Evolutionary conservation across 2,888 invertebrate species (phyloP).

Genomic region (Drymonia ruficornis): DNA sequence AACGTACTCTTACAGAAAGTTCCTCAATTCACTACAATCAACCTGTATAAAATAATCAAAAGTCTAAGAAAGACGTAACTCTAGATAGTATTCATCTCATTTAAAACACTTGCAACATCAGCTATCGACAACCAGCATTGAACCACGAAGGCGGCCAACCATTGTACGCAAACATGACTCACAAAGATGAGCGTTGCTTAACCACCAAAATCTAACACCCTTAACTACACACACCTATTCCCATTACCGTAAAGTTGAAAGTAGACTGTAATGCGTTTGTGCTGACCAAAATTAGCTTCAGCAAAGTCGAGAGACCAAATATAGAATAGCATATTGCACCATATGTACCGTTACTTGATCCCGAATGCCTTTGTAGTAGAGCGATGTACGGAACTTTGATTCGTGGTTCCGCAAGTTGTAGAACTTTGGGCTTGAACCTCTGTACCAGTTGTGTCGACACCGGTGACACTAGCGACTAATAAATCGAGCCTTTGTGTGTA

Average conservation of each 20-base stretch:
- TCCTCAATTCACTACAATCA: too few species aligned
- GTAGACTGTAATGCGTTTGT: conserved; percentile 6
- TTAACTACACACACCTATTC: background rate
- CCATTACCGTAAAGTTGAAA: background rate
- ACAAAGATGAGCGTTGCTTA: conserved; percentile 15
- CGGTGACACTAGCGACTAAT: background rate
- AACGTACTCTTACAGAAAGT: too few species aligned
- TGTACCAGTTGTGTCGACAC: background rate
- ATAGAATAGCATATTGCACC: conserved; percentile 44
- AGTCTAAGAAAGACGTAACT: background rate
- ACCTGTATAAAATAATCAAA: too few species aligned
- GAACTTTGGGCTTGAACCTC: background rate
- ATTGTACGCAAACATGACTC: conserved; percentile 29
- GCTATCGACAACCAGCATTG: conserved; percentile 16
- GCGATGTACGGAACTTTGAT: background rate
- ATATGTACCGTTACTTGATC: conserved; percentile 35
- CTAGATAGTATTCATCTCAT: background rate
- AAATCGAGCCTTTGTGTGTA: background rate
- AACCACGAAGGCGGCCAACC: conserved; percentile 15
- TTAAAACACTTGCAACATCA: conserved; percentile 5
- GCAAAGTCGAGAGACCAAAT: conserved; percentile 33
- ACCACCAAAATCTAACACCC: conserved; percentile 12
- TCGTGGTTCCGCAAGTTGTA: conserved; percentile 3
- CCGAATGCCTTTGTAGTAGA: conserved; percentile 25
- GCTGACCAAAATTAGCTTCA: conserved; percentile 30